Conservation (phyloP, 2,797 vertebrate genomes). For the Sus cebifrons region DNA sequence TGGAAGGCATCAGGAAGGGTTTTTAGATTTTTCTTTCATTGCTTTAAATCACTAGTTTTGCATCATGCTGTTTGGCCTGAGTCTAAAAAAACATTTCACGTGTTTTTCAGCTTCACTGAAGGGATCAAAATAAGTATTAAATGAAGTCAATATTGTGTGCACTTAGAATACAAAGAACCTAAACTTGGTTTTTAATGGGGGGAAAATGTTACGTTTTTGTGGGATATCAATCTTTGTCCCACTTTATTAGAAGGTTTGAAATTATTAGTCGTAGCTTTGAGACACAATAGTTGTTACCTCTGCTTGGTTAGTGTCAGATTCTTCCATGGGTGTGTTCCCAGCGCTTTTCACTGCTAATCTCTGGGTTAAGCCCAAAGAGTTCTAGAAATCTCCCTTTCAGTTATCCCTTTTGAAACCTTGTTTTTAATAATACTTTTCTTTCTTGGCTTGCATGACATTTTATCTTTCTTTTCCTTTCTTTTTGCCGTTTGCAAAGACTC, state of each 20-base stretch:
- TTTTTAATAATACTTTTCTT: slow-evolving; percentile 88
- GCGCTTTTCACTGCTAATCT: slow-evolving; percentile 74
- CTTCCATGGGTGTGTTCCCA: not conserved
- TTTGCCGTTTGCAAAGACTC: slow-evolving; percentile 96
- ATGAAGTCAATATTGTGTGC: not conserved
- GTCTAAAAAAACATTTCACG: not conserved
- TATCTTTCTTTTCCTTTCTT: slow-evolving; percentile 93
- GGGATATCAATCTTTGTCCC: not conserved
- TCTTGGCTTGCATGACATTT: slow-evolving; percentile 93
- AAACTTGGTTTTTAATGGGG: slow-evolving; percentile 23
- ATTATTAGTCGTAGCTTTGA: slow-evolving; percentile 38
- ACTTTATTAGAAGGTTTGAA: slow-evolving; percentile 38
- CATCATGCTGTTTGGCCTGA: slow-evolving; percentile 46
- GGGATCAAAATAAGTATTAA: slow-evolving; percentile 37
- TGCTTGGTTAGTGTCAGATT: not conserved
- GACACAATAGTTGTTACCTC: not conserved
- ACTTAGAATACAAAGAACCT: slow-evolving; percentile 20
- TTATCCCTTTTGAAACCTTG: slow-evolving; percentile 86
- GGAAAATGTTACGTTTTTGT: slow-evolving; percentile 24
- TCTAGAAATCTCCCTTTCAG: slow-evolving; percentile 84
- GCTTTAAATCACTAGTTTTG: slow-evolving; percentile 62
- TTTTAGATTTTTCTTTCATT: slow-evolving; percentile 12
- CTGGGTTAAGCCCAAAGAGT: slow-evolving; percentile 72
- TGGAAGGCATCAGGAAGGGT: not conserved
- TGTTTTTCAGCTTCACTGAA: slow-evolving; percentile 30